Evolutionary conservation across 2,888 invertebrate species (phyloP), one percentile per base, ranked within the genome.

Genomic region (Ectemnius lituratus): DNA sequence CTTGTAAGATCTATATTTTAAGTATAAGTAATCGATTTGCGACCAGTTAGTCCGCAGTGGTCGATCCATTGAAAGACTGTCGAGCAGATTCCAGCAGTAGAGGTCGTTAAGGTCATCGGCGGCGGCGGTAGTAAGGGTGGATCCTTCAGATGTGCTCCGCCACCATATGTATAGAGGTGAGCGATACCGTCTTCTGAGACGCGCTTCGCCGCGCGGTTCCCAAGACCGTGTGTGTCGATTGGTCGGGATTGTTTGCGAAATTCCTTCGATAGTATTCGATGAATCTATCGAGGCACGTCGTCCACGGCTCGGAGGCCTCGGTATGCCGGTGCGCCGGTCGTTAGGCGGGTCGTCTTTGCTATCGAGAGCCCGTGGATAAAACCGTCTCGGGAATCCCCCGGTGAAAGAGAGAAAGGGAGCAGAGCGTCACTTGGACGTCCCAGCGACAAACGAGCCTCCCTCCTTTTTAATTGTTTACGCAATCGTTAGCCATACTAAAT

Each of bases 221-320:
- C 88, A 87, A 87, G 85, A 83, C 78, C 80, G 87, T 88, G 37
- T 37, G 86, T 88, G 90, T 90, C 90, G 89, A 90, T 90, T 88
- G 89, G 89, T 85, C 86, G 83, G 86, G 82, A 89, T 90, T 88
- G 88, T 89, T 90, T 85, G 88, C 81, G 87, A 88, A 90, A 90
- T 90, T 89, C 90, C 84, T 90, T 89, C 90, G 88, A 90, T 90
- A 90, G 90, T 89, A 90, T 90, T 90, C 90, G 90, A 90, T 90
- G 90, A 90, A 90, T 90, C 90, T 90, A 90, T 90, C 87, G 90
- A 89, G 89, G 89, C 89, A 90, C 87, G 89, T 90, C 89, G 88
- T 78, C 80, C 79, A 79, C 84, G 85, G 83, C 80, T 82, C 84
- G 76, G 71, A 81, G 73, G 74, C 78, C 82, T 76, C 84, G 84